Percentiles rank a stretch among this genome's conserved stretches.
Conservation (phyloP, 2,113 vertebrate genomes). For the Trematomus loennbergii region DNA sequence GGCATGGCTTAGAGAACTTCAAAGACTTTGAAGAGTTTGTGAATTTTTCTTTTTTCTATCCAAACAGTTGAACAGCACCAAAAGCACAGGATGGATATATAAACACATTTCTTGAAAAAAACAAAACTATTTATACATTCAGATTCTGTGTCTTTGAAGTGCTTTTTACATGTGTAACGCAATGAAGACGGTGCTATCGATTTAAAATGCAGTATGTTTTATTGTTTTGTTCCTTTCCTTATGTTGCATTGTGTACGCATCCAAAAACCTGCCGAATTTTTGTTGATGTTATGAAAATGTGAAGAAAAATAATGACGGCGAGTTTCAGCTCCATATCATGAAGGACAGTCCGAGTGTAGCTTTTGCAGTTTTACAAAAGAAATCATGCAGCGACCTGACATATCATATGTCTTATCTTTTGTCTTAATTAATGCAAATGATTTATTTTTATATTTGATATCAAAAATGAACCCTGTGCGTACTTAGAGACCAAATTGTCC, state of each 20-base stretch:
- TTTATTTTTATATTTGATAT: conserved; percentile 68
- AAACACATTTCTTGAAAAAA: conserved; percentile 53
- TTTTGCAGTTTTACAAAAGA: conserved; percentile 11
- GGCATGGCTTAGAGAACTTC: conserved; percentile 73
- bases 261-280: conserved; percentile 21
- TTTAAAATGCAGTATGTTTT: conserved; percentile 38
- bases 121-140: conserved; percentile 62
- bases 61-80: conserved; percentile 67
- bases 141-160: conserved; percentile 70
- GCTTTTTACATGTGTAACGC: conserved; percentile 69
- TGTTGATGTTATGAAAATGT: conserved; percentile 50
- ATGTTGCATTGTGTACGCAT: conserved; percentile 38
- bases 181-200: conserved; percentile 65
- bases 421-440: conserved; percentile 63
- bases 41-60: conserved; percentile 66
- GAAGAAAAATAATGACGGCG: conserved; percentile 45
- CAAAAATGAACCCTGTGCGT: conserved; percentile 49
- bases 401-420: conserved; percentile 48
- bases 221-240: conserved; percentile 39
- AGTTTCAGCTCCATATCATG: not conserved
- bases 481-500: conserved; percentile 75
- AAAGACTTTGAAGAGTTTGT: conserved; percentile 64
- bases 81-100: conserved; percentile 57
- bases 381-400: conserved; percentile 32
- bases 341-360: conserved; percentile 13